Percentiles rank a stretch among this genome's conserved stretches.
phyloP scores from a whole-genome alignment of 2,797 vertebrate genomes.

The Fundulus diaphanus region DNA sequence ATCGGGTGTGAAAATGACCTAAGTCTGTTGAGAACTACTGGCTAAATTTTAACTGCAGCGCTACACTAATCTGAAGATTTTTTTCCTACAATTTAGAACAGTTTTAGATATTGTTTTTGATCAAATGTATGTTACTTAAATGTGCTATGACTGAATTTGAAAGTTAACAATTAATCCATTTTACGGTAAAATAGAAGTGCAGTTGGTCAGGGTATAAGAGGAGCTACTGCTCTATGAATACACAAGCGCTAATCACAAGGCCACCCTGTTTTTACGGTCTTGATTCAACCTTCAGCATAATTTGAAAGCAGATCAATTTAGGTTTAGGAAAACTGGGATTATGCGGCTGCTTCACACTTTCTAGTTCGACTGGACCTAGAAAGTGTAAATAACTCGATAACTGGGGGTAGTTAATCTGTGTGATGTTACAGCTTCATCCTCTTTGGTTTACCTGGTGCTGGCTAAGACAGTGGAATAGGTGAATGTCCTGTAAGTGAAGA shows the following conservation, averaged over 20 bases:
- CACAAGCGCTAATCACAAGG: not conserved
- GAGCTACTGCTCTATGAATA: not conserved
- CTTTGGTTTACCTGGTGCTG: constrained; percentile 52
- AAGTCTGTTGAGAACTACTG: not conserved
- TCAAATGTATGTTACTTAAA: not conserved
- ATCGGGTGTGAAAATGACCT: too few species aligned
- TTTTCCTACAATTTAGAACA: not conserved
- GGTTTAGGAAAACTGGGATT: constrained; percentile 17
- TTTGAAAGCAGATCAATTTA: constrained; percentile 22
- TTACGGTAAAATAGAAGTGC: not conserved
- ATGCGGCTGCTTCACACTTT: constrained; percentile 62
- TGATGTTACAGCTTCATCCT: constrained; percentile 76
- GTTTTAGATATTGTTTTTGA: not conserved
- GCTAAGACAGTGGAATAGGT: constrained; percentile 64
- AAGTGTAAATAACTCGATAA: constrained; percentile 85
- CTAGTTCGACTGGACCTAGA: constrained; percentile 77
- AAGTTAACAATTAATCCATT: not conserved
- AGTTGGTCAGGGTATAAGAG: not conserved
- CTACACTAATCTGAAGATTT: not conserved
- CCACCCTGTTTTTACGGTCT: constrained; percentile 1
- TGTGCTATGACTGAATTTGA: not conserved
- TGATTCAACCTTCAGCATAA: not conserved
- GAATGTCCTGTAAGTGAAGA: constrained; percentile 78
- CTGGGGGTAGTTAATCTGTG: constrained; percentile 79
- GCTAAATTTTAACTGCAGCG: not conserved